Evolutionary conservation across 2,113 vertebrate species (phyloP), one percentile per base, ranked within the genome.

Genomic region (Siniperca knerii): DNA sequence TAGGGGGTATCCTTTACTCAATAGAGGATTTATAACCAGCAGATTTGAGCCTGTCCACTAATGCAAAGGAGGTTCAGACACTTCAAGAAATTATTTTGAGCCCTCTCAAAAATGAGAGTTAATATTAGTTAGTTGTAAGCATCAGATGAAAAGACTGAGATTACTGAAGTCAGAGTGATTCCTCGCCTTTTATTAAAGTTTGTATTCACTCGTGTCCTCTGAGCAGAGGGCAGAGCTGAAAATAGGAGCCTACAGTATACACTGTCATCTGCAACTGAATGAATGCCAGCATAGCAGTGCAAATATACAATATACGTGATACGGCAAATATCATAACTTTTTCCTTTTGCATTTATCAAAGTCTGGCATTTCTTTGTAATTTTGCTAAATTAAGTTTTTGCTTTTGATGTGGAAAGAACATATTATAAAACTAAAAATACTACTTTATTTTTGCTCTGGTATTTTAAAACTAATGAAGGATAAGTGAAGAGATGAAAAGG

Each of bases 101-200:
- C 11, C 42, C 18, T 40, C 7, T 46, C 40, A 61, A 40, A 29
- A 83, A 79, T 67, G 8, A 50, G 48, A 64, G 29, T 67, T 61
- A 37, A 61, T 58, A 68, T 37, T 40, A 33, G 8, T 68, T 54
- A 21, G 12, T 10, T 44, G 33, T 21, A 21, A 76, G 44, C 20
- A 50, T 54, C 21, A 25, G 40, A 65, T 61, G 60, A 81, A 58
- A 52, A 57, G 55, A 61, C 62, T 0, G 21, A 76, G 66, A 82
- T 58, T 33, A 82, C 35, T 75, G 44, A 82, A 84, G 91, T 85
- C 83, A 61, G 40, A 79, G 21, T 58, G 60, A 87, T 79, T 91
- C 50, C 55, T 87, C 40, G 62, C 64, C 57, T 69, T 37, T 75
- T 57, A 60, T 44, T 77, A 13, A 61, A 70, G 21, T 67, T 64